Base-by-base conservation (phyloP, 2,888 invertebrate species). In the Luperina nickerlii region DNA sequence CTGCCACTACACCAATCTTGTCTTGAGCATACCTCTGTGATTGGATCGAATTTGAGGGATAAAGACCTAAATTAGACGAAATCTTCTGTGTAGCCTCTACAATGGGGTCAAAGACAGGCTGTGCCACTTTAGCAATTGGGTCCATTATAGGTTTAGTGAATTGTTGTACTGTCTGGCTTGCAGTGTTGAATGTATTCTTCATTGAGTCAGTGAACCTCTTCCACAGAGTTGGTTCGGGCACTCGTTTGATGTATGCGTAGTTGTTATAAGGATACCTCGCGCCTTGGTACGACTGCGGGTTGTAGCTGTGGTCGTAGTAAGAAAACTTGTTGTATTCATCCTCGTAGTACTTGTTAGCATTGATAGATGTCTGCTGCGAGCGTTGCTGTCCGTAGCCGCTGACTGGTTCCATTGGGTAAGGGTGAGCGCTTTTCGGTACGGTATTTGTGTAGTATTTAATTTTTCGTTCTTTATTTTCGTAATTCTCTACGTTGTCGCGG, bases 31-130 rank as follows among this genome's bases (percentile, higher is more conserved):
- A 96, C 78, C 94, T 96, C 87, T 96, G 97, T 66, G 94, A 94
- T 88, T 96, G 95, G 67, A 96, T 92, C 6, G 96, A 93, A 83
- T 96, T 95, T 1, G 96, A 93, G 0, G 95, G 95, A 15, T 97
- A 97, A 15, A 98, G 95, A 1, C 98, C 98, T 67, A 98, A 95
- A 92, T 98, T 98, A 87, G 98, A 97, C 0, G 98, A 98, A 81
- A 98, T 98, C 93, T 98, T 98, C 15, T 98, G 98, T 0, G 98
- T 98, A 0, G 98, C 98, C 94, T 98, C 98, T 0, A 98, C 97
- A 57, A 98, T 93, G 0, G 98, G 98, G 78, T 98, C 98, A 51
- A 98, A 96, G 2, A 98, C 98, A 6, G 98, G 98, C 80, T 97
- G 96, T 0, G 98, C 97, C 1, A 97, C 97, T 92, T 96, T 97